Percentiles rank a stretch among this genome's conserved stretches.
Evolutionary conservation across 2,888 invertebrate genomes (phyloP).

Genomic region (Coleophora flavipennella): DNA sequence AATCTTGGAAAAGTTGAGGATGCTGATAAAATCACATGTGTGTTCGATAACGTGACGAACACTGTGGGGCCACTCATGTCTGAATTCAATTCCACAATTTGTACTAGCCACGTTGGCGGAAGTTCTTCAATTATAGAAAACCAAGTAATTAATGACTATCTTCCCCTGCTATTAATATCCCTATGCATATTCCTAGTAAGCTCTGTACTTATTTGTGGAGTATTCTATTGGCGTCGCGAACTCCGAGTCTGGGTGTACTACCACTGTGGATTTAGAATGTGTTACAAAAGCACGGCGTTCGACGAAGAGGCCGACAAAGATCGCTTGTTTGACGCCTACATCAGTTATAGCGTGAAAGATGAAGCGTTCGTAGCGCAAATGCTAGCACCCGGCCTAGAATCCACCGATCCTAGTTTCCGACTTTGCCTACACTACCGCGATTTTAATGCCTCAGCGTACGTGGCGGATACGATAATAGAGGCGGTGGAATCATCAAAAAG

Average conservation of each 20-base stretch:
- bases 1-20: slow-evolving; percentile 88
- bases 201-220: slow-evolving; percentile 82
- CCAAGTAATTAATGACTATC: slow-evolving; percentile 85
- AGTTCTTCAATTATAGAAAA: slow-evolving; percentile 81
- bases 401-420: slow-evolving; percentile 84
- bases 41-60: slow-evolving; percentile 81
- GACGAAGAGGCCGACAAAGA: slow-evolving; percentile 88
- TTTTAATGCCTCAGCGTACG: slow-evolving; percentile 89
- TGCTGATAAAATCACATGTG: slow-evolving; percentile 81
- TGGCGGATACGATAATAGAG: slow-evolving; percentile 93
- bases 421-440: slow-evolving; percentile 94
- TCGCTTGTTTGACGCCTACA: slow-evolving; percentile 94
- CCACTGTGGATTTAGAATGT: slow-evolving; percentile 87
- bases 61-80: slow-evolving; percentile 79
- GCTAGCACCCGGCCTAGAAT: slow-evolving; percentile 89
- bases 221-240: slow-evolving; percentile 86
- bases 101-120: slow-evolving; percentile 80
- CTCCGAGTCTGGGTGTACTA: slow-evolving; percentile 90
- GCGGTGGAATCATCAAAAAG: slow-evolving; percentile 92
- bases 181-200: slow-evolving; percentile 84
- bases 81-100: slow-evolving; percentile 85
- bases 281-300: slow-evolving; percentile 86
- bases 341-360: slow-evolving; percentile 95
- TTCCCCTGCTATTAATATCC: slow-evolving; percentile 84
- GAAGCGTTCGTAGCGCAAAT: slow-evolving; percentile 93